Base-by-base conservation (phyloP, 2,113 vertebrate genomes). In the Cephalopholis sonnerati region DNA sequence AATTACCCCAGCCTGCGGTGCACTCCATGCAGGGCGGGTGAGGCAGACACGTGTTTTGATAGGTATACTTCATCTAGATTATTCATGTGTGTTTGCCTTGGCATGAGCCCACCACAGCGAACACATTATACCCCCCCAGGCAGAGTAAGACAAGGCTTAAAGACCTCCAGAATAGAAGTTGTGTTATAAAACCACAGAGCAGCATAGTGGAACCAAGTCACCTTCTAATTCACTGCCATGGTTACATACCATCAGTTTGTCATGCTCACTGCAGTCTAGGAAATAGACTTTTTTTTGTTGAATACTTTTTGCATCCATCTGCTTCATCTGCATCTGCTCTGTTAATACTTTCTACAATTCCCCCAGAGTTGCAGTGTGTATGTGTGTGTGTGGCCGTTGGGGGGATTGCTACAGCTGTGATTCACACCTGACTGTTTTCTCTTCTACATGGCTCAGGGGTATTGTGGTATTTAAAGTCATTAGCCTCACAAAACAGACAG, bases 21-120 rank as follows among this genome's bases (percentile, higher is more conserved):
- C 74, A 44, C 62, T 25, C 11, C 13, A 8, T 55, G 53, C 70
- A 79, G 83, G 64, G 32, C 41, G 27, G 81, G 32, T 44, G 22
- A 66, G 36, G 73, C 25, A 44, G 74, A 83, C 83, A 73, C 16
- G 36, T 77, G 82, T 90, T 88, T 84, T 74, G 61, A 87, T 82
- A 89, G 84, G 86, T 88, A 86, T 64, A 87, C 81, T 84, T 91
- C 76, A 90, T 87, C 89, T 87, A 66, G 71, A 85, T 86, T 90
- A 88, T 93, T 91, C 76, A 76, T 82, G 87, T 84, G 81, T 92
- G 89, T 92, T 93, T 90, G 67, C n/a, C 59, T 91, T 94, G 93
- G 93, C 85, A 68, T 55, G 74, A 78, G 51, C 53, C 44, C 69
- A 66, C 54, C 59, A 39, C 50, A 83, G 79, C 57, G 51, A 91